Evolutionary conservation across 2,888 invertebrate genomes (phyloP).

Genomic region (Drymonia ruficornis): DNA sequence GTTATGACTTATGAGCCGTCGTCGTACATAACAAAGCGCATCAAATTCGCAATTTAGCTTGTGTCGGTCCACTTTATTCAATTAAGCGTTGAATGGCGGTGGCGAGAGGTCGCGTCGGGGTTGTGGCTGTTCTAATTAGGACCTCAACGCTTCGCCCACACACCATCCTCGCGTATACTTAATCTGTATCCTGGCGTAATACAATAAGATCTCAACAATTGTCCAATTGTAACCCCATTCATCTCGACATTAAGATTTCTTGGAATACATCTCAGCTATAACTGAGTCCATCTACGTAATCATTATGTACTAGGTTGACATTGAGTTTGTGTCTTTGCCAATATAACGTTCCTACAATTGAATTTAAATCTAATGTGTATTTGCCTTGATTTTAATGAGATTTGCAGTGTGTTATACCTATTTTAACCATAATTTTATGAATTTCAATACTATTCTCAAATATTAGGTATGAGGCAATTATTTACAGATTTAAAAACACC

Average conservation of each 20-base stretch:
- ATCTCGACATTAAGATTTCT: slow-evolving; percentile 17
- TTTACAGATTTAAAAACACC: slow-evolving; percentile 24
- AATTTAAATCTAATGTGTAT: background rate
- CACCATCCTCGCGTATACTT: slow-evolving; percentile 51
- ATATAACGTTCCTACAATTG: background rate
- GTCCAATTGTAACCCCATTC: slow-evolving; percentile 29
- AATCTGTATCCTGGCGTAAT: slow-evolving; percentile 39
- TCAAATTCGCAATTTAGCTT: slow-evolving; percentile 62
- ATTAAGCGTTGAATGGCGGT: slow-evolving; percentile 76
- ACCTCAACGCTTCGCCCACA: slow-evolving; percentile 71
- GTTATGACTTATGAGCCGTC: slow-evolving; percentile 23
- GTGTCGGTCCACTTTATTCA: slow-evolving; percentile 76
- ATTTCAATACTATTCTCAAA: background rate
- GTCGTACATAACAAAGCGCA: slow-evolving; percentile 41
- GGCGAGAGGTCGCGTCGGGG: slow-evolving; percentile 79
- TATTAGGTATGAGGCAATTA: background rate
- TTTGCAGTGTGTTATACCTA: background rate
- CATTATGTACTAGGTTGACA: slow-evolving; percentile 1
- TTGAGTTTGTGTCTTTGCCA: slow-evolving; percentile 1
- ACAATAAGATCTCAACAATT: slow-evolving; percentile 33
- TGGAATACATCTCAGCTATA: slow-evolving; percentile 12
- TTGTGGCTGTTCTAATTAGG: slow-evolving; percentile 75
- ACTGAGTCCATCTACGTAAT: slow-evolving; percentile 1
- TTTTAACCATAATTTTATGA: background rate
- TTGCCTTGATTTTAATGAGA: background rate